These are phyloP conservation scores for Chloroclystis v-ata DNA, from an alignment of 2,888 invertebrate species.

Conservation along the genomic window DNA sequence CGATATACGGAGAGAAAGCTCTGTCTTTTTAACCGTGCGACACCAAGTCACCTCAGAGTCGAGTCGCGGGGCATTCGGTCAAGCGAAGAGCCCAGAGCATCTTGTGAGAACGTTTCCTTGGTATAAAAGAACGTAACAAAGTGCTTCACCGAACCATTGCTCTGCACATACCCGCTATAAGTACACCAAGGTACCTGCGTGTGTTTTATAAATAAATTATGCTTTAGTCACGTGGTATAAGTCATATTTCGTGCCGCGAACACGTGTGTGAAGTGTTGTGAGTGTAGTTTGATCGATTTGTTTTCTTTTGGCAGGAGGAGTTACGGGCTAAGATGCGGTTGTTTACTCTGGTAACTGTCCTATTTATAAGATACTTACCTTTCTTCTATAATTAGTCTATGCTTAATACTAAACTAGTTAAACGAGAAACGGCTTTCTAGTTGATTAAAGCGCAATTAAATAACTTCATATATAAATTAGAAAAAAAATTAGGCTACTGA, in stretches of 20 bases:
- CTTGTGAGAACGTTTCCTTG: conserved; percentile 71
- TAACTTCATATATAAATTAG: no score
- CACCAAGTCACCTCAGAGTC: conserved; percentile 23
- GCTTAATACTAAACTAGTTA: no score
- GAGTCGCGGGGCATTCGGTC: conserved; percentile 53
- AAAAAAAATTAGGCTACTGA: no score
- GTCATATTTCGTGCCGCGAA: conserved; percentile 11
- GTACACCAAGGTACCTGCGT: conserved; percentile 38
- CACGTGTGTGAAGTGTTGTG: conserved; percentile 39
- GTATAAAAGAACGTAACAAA: conserved; percentile 72
- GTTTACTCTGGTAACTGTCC: conserved; percentile 55
- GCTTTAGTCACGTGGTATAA: neutral
- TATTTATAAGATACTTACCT: conserved; percentile 19
- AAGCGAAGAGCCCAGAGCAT: conserved; percentile 56
- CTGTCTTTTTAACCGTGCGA: conserved; percentile 46
- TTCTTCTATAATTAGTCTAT: no score
- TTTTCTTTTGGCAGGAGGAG: conserved; percentile 65
- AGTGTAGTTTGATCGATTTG: conserved; percentile 43
- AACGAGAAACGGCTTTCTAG: no score
- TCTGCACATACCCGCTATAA: conserved; percentile 51
- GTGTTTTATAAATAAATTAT: no score
- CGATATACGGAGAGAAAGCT: conserved; percentile 38
- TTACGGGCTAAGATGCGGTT: conserved; percentile 62
- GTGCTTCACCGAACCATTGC: conserved; percentile 68
- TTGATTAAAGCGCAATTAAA: no score